Conservation (phyloP, 2,113 vertebrate genomes). For the Hippocampus zosterae region DNA sequence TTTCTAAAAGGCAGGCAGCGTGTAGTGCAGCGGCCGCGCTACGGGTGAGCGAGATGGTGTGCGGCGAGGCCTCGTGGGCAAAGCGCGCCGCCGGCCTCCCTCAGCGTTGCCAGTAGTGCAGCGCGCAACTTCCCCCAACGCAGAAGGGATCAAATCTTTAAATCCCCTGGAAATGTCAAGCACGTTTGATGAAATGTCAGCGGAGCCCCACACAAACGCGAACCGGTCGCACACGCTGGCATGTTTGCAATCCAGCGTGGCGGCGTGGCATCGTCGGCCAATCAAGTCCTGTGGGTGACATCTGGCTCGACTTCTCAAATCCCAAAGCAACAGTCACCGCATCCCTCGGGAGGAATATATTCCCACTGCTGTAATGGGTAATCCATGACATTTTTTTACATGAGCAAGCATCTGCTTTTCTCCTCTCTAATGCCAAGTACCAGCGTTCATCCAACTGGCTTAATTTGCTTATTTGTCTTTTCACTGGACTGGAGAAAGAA, state of each 20-base stretch:
- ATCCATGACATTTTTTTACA: slow-evolving; percentile 42
- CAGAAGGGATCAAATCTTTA: slow-evolving; percentile 64
- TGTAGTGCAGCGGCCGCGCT: slow-evolving; percentile 42
- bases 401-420: slow-evolving; percentile 34
- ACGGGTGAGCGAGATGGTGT: slow-evolving; percentile 44
- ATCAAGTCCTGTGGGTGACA: slow-evolving; percentile 46
- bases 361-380: slow-evolving; percentile 24
- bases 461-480: background rate
- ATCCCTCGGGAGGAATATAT: slow-evolving; percentile 32
- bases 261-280: slow-evolving; percentile 42
- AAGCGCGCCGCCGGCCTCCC: slow-evolving; percentile 33
- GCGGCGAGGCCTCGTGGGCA: slow-evolving; percentile 37
- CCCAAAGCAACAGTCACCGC: slow-evolving; percentile 21
- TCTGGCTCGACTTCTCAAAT: slow-evolving; percentile 30
- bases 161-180: slow-evolving; percentile 71
- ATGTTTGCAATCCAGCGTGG: slow-evolving; percentile 11
- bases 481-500: background rate
- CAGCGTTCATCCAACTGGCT: background rate
- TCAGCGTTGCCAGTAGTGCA: slow-evolving; percentile 40
- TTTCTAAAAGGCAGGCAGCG: slow-evolving; percentile 47
- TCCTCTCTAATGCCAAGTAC: background rate
- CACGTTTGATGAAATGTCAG: slow-evolving; percentile 70
- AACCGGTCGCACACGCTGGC: slow-evolving; percentile 24
- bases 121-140: slow-evolving; percentile 57
- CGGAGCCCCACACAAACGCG: slow-evolving; percentile 44